Conservation (phyloP, 2,113 vertebrate genomes). For the Daboia siamensis region DNA sequence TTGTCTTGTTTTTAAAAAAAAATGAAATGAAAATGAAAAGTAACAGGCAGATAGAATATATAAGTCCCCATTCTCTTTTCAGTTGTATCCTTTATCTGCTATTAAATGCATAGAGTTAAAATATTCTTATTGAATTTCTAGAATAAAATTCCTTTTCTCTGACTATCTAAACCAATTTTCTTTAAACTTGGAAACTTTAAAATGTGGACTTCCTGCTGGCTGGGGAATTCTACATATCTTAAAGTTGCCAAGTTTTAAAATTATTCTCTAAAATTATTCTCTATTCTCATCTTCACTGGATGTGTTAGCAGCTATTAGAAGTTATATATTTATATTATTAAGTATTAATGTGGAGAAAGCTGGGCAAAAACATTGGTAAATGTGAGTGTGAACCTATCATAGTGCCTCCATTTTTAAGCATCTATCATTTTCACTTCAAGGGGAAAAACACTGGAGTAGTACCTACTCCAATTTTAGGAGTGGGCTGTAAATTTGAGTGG, state of each 20-base stretch:
- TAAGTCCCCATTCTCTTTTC: not conserved
- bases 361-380: constrained; percentile 10
- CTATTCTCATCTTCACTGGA: constrained; percentile 11
- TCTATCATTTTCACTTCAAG: not conserved
- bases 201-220: not conserved
- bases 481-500: not conserved
- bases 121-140: not conserved
- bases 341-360: not conserved
- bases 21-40: not conserved
- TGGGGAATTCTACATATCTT: not conserved
- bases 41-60: not conserved
- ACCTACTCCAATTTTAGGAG: not conserved
- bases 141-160: not conserved
- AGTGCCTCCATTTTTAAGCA: not conserved
- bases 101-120: not conserved
- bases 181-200: not conserved
- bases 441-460: not conserved
- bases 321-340: constrained; percentile 44
- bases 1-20: not conserved
- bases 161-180: not conserved
- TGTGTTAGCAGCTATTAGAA: constrained; percentile 24
- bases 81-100: not conserved
- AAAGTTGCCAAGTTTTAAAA: not conserved
- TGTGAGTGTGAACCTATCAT: constrained; percentile 5
- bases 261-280: not conserved